A percentile compares a stretch with the other conserved stretches of the same genome.
Evolutionary conservation across 64 coral and sea anemone species (phyloP).

Genomic region (Actinia tenebrosa): DNA sequence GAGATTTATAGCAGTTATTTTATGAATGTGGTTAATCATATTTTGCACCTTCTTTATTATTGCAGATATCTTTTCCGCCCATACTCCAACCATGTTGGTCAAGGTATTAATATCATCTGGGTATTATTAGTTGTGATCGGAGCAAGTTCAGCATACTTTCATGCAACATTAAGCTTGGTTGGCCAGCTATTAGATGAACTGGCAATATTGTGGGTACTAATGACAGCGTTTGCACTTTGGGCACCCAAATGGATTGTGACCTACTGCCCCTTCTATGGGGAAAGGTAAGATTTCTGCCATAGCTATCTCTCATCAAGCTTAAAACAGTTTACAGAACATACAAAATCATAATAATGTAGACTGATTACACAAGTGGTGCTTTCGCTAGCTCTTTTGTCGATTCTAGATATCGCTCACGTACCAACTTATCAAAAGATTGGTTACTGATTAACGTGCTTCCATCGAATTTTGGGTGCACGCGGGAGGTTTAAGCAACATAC

Average conservation of each 20-base stretch:
- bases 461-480: too few relatives aligned
- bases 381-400: too few relatives aligned
- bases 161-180: slow-evolving; percentile 90
- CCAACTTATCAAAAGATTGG: too few relatives aligned
- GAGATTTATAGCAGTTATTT: too few relatives aligned
- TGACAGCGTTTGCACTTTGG: slow-evolving; percentile 83
- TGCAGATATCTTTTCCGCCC: slow-evolving; percentile 86
- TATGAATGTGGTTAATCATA: neutral
- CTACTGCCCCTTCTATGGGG: slow-evolving; percentile 39
- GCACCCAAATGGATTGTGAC: slow-evolving; percentile 80
- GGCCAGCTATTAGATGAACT: slow-evolving; percentile 93
- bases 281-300: slow-evolving; percentile 36
- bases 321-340: too few relatives aligned
- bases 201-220: slow-evolving; percentile 84
- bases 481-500: too few relatives aligned
- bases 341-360: too few relatives aligned
- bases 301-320: too few relatives aligned
- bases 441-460: too few relatives aligned
- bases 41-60: neutral
- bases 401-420: too few relatives aligned
- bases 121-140: slow-evolving; percentile 70
- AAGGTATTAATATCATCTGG: slow-evolving; percentile 79
- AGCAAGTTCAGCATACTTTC: slow-evolving; percentile 89
- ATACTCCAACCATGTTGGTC: slow-evolving; percentile 76
- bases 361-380: too few relatives aligned